phyloP scores from a whole-genome alignment of 1,140 invertebrate genomes.

The Belonocnema kinseyi region DNA sequence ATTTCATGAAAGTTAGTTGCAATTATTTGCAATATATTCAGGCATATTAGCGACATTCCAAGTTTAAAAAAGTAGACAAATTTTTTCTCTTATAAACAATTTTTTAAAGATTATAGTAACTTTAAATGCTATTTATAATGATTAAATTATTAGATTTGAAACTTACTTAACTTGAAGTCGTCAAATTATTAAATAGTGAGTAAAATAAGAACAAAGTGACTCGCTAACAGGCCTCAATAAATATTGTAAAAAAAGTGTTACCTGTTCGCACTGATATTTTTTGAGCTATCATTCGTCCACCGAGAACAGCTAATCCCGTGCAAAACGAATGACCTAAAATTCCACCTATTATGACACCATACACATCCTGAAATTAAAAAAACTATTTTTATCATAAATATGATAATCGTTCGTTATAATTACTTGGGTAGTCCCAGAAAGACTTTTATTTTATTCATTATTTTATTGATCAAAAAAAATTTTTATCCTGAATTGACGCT shows the following conservation, averaged over 20 bases:
- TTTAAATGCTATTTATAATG: slow-evolving; percentile 22
- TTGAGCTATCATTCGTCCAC: slow-evolving; percentile 96
- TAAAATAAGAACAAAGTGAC: slow-evolving; percentile 27
- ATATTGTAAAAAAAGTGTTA: slow-evolving; percentile 64
- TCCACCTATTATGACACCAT: slow-evolving; percentile 95
- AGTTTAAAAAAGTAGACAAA: slow-evolving; percentile 54
- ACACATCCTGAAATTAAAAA: slow-evolving; percentile 83
- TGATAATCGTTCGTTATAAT: neutral
- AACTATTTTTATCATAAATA: slow-evolving; percentile 31
- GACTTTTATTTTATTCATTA: neutral
- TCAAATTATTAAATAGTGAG: slow-evolving; percentile 24
- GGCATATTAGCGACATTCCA: no score
- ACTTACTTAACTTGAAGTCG: neutral
- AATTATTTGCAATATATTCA: no score
- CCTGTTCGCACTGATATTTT: slow-evolving; percentile 95
- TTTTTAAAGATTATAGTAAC: slow-evolving; percentile 13
- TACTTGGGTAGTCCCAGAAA: neutral
- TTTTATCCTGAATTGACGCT: no score
- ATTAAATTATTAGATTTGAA: slow-evolving; percentile 3
- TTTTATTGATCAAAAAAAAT: neutral
- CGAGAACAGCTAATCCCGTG: slow-evolving; percentile 96
- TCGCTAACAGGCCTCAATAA: no score
- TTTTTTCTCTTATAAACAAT: slow-evolving; percentile 22
- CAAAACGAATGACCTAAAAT: slow-evolving; percentile 95
- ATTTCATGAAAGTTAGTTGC: no score